A percentile compares a stretch with the other conserved stretches of the same genome.
phyloP scores from a whole-genome alignment of 2,888 invertebrate genomes.

The Synanthedon myopaeformis region DNA sequence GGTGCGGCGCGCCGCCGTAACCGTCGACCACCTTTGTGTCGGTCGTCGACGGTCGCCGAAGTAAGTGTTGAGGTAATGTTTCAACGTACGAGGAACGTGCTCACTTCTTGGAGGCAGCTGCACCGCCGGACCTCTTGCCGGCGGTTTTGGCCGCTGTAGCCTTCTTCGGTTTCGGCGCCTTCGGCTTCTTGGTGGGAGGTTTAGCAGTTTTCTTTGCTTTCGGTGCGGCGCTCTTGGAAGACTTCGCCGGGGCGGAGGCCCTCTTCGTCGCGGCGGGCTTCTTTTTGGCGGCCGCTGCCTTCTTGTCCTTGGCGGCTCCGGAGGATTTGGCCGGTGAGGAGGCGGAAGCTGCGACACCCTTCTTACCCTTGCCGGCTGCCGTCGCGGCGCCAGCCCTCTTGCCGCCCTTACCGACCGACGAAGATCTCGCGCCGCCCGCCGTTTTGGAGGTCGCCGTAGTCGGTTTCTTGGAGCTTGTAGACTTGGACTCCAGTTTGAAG shows the following conservation, averaged over 20 bases:
- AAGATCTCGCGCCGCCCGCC: too few relatives aligned
- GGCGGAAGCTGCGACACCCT: too few relatives aligned
- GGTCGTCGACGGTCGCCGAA: constrained; percentile 1
- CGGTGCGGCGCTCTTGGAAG: constrained; percentile 19
- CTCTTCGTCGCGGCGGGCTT: too few relatives aligned
- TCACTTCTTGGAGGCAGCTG: constrained; percentile 16
- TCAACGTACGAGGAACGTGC: neutral
- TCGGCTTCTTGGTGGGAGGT: constrained; percentile 40
- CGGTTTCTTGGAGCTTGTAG: too few relatives aligned
- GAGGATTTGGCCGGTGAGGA: too few relatives aligned
- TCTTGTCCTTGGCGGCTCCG: too few relatives aligned
- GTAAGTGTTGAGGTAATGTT: too few relatives aligned
- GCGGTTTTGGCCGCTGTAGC: constrained; percentile 15
- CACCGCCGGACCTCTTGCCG: constrained; percentile 10
- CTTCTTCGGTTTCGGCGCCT: constrained; percentile 41
- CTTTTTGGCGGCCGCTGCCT: too few relatives aligned
- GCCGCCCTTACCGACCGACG: too few relatives aligned
- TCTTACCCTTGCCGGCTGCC: too few relatives aligned
- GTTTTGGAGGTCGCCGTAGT: too few relatives aligned
- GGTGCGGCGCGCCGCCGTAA: neutral
- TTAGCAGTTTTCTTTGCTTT: constrained; percentile 34
- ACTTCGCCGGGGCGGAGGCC: constrained; percentile 12
- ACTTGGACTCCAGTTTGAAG: constrained; percentile 34
- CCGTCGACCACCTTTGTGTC: neutral
- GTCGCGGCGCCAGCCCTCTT: too few relatives aligned